Conservation (phyloP, 2,113 vertebrate genomes). For the Apodemus speciosus region DNA sequence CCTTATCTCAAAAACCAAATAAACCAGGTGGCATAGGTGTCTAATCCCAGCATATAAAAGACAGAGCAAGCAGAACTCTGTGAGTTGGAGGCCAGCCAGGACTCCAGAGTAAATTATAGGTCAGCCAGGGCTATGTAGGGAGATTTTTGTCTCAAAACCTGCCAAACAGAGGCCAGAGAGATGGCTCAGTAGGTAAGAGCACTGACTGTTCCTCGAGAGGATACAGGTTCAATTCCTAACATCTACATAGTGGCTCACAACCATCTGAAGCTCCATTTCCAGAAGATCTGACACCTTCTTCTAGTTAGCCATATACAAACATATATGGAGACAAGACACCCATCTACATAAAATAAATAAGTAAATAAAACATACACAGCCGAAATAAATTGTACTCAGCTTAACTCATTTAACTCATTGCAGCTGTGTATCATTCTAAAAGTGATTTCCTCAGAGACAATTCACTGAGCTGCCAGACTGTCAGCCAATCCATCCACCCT, state of each 20-base stretch:
- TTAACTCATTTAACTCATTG: no score
- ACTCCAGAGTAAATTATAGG: not conserved
- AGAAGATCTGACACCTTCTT: not conserved
- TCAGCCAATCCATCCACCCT: not conserved
- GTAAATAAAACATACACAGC: not conserved
- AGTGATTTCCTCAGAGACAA: constrained; percentile 37
- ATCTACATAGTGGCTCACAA: not conserved
- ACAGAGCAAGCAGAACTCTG: not conserved
- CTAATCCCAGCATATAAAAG: not conserved
- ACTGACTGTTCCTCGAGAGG: not conserved
- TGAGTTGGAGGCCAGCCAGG: not conserved
- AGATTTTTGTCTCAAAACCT: not conserved
- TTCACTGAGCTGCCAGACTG: not conserved
- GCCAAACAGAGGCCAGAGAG: not conserved
- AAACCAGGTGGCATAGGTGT: not conserved
- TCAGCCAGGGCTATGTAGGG: not conserved
- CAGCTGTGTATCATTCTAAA: not conserved
- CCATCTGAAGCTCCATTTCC: not conserved
- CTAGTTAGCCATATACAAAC: not conserved
- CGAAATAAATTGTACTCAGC: not conserved
- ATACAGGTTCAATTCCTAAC: not conserved
- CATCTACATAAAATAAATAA: not conserved
- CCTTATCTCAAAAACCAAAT: not conserved
- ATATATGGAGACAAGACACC: not conserved
- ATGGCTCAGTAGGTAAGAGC: not conserved